Conservation (phyloP, 1,140 invertebrate species). For the Camponotus pennsylvanicus region DNA sequence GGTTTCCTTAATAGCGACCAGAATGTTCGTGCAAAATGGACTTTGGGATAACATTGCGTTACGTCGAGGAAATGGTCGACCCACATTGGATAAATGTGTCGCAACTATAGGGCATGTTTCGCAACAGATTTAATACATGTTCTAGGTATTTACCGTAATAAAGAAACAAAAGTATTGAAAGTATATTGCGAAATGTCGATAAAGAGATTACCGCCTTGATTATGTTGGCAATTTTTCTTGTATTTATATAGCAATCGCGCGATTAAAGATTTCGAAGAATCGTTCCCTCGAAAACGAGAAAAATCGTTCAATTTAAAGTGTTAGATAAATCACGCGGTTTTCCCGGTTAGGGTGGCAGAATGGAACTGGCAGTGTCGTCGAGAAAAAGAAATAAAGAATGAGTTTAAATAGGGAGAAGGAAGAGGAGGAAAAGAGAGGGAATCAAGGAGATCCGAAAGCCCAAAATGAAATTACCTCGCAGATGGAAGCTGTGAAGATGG, state of each 20-base stretch:
- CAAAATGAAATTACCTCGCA: slow-evolving; percentile 68
- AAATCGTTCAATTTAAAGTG: slow-evolving; percentile 48
- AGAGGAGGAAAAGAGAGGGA: neutral
- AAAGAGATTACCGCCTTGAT: slow-evolving; percentile 12
- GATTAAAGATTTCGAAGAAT: slow-evolving; percentile 26
- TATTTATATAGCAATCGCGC: neutral
- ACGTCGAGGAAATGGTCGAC: slow-evolving; percentile 7
- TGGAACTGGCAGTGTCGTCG: neutral
- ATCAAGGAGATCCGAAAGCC: neutral
- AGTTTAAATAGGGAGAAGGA: neutral
- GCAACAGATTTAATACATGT: neutral
- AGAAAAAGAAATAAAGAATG: neutral
- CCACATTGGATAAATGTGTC: neutral
- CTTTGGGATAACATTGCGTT: neutral
- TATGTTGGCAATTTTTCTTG: slow-evolving; percentile 12
- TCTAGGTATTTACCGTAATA: neutral
- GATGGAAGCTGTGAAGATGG: slow-evolving; percentile 51
- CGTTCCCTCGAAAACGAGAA: neutral
- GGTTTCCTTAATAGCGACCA: slow-evolving; percentile 11
- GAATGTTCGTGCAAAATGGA: neutral
- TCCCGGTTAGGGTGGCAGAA: neutral
- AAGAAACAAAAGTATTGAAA: neutral
- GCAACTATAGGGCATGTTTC: neutral
- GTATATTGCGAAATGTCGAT: neutral
- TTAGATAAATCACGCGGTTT: slow-evolving; percentile 66